Percentiles rank a stretch among this genome's conserved stretches.
phyloP scores from a whole-genome alignment of 2,113 vertebrate genomes.

The Mesocricetus auratus region DNA sequence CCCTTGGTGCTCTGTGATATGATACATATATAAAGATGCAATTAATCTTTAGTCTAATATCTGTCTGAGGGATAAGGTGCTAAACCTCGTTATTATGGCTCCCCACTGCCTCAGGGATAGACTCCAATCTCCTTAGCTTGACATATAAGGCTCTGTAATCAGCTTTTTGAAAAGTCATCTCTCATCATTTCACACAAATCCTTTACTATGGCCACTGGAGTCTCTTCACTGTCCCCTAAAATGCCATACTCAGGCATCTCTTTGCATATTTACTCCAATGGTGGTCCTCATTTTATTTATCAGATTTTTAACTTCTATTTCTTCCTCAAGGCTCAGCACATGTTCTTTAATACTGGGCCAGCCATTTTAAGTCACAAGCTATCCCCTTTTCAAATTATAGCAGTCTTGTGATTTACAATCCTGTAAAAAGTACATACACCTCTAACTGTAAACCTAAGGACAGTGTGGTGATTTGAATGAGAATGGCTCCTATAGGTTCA shows the following conservation, averaged over 20 bases:
- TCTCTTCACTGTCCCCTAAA: neutral
- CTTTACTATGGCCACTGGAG: neutral
- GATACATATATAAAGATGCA: conserved; percentile 64
- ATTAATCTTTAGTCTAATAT: conserved; percentile 74
- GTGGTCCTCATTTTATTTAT: neutral
- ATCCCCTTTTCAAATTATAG: neutral
- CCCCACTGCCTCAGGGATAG: conserved; percentile 36
- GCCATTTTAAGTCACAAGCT: neutral
- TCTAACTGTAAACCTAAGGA: neutral
- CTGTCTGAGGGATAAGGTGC: conserved; percentile 59
- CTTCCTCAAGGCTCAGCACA: neutral
- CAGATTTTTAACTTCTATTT: neutral
- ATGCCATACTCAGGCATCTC: neutral
- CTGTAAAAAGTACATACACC: conserved; percentile 2
- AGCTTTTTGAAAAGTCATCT: conserved; percentile 44
- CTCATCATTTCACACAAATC: conserved; percentile 32
- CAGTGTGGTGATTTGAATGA: neutral
- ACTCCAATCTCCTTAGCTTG: conserved; percentile 57
- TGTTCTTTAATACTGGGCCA: neutral
- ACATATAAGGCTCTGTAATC: conserved; percentile 46
- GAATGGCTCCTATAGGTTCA: neutral
- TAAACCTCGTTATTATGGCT: conserved; percentile 58
- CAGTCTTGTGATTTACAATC: neutral
- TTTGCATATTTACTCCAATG: neutral
- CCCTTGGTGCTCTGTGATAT: conserved; percentile 58